Conservation (phyloP, 2,888 invertebrate genomes). For the Drosophila setosimentum region DNA sequence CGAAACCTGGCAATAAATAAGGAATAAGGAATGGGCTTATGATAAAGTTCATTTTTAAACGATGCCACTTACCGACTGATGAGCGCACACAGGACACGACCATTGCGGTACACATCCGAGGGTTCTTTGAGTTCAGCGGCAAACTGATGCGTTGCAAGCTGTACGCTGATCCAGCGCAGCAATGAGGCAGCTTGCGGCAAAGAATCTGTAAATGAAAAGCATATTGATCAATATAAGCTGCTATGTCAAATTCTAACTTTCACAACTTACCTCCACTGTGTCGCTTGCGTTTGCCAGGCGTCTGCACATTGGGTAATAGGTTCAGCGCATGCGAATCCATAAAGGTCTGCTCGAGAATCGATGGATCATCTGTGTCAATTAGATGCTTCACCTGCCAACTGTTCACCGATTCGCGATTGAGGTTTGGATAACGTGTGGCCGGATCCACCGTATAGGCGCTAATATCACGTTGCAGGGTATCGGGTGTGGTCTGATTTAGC, state of each 20-base stretch:
- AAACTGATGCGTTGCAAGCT: constrained; percentile 83
- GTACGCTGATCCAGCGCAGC: constrained; percentile 84
- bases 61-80: constrained; percentile 81
- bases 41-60: neutral
- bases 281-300: constrained; percentile 85
- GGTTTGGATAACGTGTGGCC: constrained; percentile 93
- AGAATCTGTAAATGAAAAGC: constrained; percentile 64
- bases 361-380: constrained; percentile 90
- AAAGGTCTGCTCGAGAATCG: constrained; percentile 86
- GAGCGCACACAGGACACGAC: constrained; percentile 84
- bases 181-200: constrained; percentile 83
- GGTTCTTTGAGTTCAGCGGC: constrained; percentile 82
- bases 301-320: constrained; percentile 88
- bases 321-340: constrained; percentile 86
- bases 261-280: constrained; percentile 82
- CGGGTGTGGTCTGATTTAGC: constrained; percentile 97
- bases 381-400: constrained; percentile 91
- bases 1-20: constrained; percentile 89
- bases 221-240: neutral
- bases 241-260: neutral
- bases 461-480: constrained; percentile 96
- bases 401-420: constrained; percentile 91
- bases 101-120: constrained; percentile 84
- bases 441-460: constrained; percentile 95
- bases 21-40: neutral